Evolutionary conservation across 2,797 vertebrate genomes (phyloP), one percentile per base, ranked within the genome.

Genomic region (Etheostoma nigrum): DNA sequence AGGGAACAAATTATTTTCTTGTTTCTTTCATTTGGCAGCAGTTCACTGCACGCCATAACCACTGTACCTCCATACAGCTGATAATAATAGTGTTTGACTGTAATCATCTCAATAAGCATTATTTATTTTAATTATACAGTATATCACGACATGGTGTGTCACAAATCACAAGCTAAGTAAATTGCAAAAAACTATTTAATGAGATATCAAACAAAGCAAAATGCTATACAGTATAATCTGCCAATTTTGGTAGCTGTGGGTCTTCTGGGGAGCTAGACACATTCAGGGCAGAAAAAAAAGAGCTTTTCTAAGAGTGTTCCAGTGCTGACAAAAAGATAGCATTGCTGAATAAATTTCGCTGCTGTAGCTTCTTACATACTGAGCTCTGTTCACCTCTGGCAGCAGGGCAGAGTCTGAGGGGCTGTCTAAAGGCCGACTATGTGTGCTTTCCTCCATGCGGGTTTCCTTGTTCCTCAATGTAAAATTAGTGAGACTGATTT

Each of bases 41-140:
- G 36, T 27, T 58, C 47, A 54, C 9, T 52, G 3, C 27, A 66
- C 6, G 60, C 51, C 47, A n/a, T 51, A 52, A 40, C 11, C 45
- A 19, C 12, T 70, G 53, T 19, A 49, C 19, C 51, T 19, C 45
- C 8, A 60, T n/a, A 47, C 47, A 69, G 75, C 15, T 64, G 54
- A 78, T 33, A 48, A 47, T 59, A 42, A 15, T 23, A 15, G 27
- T 66, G 49, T 49, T 57, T 30, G 33, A n/a, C 25, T 70, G 72
- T 67, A 78, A 86, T 84, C 51, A 79, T 64, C 62, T 33, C 25
- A 72, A 75, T 42, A 61, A 47, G 25, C 40, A 58, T 54, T n/a
- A 63, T 65, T 65, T 77, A 2, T 62, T 72, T 42, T 59, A 55
- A 86, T 78, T 45, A 64, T 57, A 25, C 25, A 25, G 25, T 27